Conservation (phyloP, 2,888 invertebrate species). For the Amorpha juglandis region DNA sequence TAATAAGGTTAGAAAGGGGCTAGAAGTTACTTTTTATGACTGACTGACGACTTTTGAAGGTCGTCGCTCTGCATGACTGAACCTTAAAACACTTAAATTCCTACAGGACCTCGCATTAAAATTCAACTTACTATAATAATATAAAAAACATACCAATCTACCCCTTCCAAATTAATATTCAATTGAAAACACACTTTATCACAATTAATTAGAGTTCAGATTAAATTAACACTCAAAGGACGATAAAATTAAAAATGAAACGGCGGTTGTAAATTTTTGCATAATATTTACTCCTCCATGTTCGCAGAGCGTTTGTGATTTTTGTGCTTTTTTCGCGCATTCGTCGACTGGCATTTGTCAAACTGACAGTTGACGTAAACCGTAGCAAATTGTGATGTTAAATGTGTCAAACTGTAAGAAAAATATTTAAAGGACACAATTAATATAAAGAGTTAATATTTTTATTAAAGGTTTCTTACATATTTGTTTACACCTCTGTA, state of each 20-base stretch:
- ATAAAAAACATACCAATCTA: background rate
- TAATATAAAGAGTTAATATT: too few relatives aligned
- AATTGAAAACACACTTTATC: conserved; percentile 18
- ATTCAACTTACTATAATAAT: conserved; percentile 27
- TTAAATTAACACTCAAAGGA: conserved; percentile 31
- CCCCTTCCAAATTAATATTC: conserved; percentile 3
- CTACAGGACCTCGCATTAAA: conserved; percentile 35
- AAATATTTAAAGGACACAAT: too few relatives aligned
- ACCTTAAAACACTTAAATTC: background rate
- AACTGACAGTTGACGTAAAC: conserved; percentile 25
- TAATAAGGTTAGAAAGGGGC: too few relatives aligned
- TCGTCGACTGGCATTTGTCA: conserved; percentile 16
- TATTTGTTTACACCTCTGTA: too few relatives aligned
- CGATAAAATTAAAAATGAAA: conserved; percentile 35
- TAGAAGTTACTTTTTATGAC: background rate
- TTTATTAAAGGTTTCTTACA: too few relatives aligned
- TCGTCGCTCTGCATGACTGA: background rate
- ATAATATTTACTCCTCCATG: conserved; percentile 24
- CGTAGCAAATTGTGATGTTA: conserved; percentile 1
- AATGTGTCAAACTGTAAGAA: conserved; percentile 6
- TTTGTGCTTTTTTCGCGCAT: conserved; percentile 25
- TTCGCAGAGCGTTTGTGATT: conserved; percentile 17
- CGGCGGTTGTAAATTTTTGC: conserved; percentile 39
- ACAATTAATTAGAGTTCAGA: conserved; percentile 33
- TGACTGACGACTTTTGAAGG: background rate